Evolutionary conservation across 1,140 invertebrate species (phyloP).

Genomic region (Polyergus mexicanus): DNA sequence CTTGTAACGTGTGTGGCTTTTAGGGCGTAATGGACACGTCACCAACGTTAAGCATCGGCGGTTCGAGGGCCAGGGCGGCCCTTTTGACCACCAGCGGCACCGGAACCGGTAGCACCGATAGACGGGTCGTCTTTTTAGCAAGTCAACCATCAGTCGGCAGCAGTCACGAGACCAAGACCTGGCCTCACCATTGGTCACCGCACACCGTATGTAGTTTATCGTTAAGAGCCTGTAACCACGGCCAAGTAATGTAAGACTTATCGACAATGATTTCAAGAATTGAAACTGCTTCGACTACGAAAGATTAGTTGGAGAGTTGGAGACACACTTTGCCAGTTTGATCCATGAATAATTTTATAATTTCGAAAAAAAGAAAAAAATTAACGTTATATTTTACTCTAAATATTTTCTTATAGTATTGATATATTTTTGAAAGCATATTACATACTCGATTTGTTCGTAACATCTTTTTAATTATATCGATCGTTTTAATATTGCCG

Average conservation of each 20-base stretch:
- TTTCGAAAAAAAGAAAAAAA: no score
- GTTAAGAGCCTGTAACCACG: background rate
- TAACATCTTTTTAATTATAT: background rate
- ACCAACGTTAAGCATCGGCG: constrained; percentile 82
- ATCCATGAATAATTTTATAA: no score
- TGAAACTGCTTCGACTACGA: background rate
- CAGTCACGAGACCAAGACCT: constrained; percentile 83
- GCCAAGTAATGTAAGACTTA: background rate
- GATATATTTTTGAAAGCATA: background rate
- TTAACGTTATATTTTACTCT: background rate
- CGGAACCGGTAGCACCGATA: constrained; percentile 81
- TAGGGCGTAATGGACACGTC: constrained; percentile 82
- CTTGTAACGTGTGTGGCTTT: constrained; percentile 52
- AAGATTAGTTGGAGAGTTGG: constrained; percentile 14
- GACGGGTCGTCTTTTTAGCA: constrained; percentile 84
- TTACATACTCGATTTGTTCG: background rate
- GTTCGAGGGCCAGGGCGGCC: constrained; percentile 83
- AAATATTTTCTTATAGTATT: background rate
- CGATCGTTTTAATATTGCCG: background rate
- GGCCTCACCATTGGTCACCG: constrained; percentile 86
- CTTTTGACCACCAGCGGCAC: constrained; percentile 82
- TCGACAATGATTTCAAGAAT: background rate
- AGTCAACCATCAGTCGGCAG: constrained; percentile 79
- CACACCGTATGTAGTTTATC: constrained; percentile 80
- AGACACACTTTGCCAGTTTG: no score